phyloP scores from a whole-genome alignment of 2,888 invertebrate genomes.

The Lasioglossum leucozonium region DNA sequence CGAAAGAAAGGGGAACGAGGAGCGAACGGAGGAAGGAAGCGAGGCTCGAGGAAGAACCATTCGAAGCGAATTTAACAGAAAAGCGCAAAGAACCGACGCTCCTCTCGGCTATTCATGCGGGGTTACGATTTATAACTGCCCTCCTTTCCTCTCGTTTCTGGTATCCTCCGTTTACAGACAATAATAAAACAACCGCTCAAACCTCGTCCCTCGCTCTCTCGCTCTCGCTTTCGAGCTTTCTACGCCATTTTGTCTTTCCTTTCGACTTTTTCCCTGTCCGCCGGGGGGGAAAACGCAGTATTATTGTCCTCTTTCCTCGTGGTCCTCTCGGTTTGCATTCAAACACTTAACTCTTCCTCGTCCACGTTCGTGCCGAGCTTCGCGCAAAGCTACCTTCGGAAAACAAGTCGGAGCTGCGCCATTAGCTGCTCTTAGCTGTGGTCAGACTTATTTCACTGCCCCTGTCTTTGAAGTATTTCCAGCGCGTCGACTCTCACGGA shows the following conservation, averaged over 20 bases:
- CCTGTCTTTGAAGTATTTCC: not conserved
- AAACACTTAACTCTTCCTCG: conserved; percentile 17
- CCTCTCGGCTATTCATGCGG: conserved; percentile 78
- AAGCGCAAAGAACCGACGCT: conserved; percentile 59
- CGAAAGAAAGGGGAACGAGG: conserved; percentile 4
- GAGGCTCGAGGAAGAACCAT: conserved; percentile 25
- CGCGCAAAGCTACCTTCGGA: not conserved
- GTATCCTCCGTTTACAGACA: conserved; percentile 57
- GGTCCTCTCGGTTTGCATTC: conserved; percentile 27
- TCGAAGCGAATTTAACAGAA: conserved; percentile 54
- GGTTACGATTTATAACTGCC: conserved; percentile 80
- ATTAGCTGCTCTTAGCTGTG: not conserved
- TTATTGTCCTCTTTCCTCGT: conserved; percentile 26
- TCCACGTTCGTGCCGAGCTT: conserved; percentile 21
- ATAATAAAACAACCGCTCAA: conserved; percentile 58
- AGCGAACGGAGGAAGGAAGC: not conserved
- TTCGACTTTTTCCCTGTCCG: not conserved
- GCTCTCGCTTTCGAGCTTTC: not conserved
- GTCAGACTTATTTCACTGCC: not conserved
- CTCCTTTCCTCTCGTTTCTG: conserved; percentile 38
- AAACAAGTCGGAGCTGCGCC: not conserved
- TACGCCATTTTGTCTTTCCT: conserved; percentile 18
- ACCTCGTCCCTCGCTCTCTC: not conserved
- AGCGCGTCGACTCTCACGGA: too few relatives aligned
- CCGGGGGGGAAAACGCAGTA: conserved; percentile 11